Percentiles rank a stretch among this genome's conserved stretches.
Conservation (phyloP, 2,888 invertebrate genomes). For the Troglohyphantes excavatus region DNA sequence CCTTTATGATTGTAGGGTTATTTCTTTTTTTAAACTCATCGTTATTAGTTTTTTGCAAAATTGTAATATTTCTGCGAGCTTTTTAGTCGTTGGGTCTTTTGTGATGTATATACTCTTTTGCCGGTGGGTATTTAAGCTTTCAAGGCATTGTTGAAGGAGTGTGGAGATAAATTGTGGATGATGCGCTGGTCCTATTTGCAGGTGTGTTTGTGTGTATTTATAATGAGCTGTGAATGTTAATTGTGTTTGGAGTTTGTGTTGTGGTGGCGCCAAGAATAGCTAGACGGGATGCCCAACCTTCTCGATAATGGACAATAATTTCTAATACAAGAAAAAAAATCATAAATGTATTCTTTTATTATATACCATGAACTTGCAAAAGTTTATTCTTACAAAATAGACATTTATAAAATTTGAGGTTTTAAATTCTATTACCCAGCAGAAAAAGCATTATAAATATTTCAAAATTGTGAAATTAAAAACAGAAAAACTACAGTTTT, state of each 20-base stretch:
- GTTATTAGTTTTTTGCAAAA: constrained; percentile 13
- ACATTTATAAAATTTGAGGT: too few relatives aligned
- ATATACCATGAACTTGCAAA: too few relatives aligned
- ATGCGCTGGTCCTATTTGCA: constrained; percentile 16
- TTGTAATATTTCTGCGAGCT: constrained; percentile 15
- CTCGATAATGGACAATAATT: too few relatives aligned
- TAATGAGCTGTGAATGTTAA: constrained; percentile 13
- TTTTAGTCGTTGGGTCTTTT: not conserved
- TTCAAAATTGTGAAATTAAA: too few relatives aligned
- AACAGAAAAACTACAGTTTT: too few relatives aligned
- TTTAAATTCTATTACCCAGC: too few relatives aligned
- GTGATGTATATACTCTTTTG: not conserved
- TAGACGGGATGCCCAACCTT: too few relatives aligned
- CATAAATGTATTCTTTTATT: too few relatives aligned
- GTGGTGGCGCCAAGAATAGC: not conserved
- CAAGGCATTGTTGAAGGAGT: not conserved
- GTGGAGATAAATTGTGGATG: constrained; percentile 32
- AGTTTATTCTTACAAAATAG: too few relatives aligned
- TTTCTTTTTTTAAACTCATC: constrained; percentile 17
- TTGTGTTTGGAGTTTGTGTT: not conserved
- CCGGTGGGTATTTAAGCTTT: constrained; percentile 23
- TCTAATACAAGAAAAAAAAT: too few relatives aligned
- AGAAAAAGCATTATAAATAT: too few relatives aligned
- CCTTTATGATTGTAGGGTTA: constrained; percentile 54
- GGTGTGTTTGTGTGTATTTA: constrained; percentile 21